phyloP scores from a whole-genome alignment of 2,113 vertebrate species.

The Burhinus bistriatus region DNA sequence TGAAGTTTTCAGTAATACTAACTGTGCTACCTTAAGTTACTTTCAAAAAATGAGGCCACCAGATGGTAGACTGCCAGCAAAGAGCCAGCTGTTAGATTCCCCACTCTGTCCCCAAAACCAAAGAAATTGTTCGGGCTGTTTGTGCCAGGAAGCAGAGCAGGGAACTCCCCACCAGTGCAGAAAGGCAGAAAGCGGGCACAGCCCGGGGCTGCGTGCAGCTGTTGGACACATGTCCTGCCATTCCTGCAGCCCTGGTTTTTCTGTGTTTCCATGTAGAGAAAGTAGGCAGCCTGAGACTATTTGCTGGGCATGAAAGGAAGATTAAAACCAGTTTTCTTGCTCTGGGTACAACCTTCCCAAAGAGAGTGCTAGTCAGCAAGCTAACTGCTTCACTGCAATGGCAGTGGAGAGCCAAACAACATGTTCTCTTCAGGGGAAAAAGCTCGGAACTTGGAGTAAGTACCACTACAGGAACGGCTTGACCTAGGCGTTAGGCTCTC shows the following conservation, averaged over 20 bases:
- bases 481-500: neutral
- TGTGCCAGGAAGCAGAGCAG: neutral
- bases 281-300: neutral
- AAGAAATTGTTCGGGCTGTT: neutral
- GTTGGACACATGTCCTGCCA: accelerated
- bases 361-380: neutral
- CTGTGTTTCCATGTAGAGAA: neutral
- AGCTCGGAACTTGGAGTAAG: neutral
- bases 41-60: neutral
- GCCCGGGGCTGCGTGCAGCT: neutral
- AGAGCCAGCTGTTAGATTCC: neutral
- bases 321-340: neutral
- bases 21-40: neutral
- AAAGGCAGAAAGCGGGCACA: neutral
- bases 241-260: neutral
- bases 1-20: neutral
- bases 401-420: accelerated
- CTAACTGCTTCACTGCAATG: neutral
- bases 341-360: neutral
- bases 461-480: neutral
- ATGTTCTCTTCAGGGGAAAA: neutral
- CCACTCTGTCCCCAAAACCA: neutral
- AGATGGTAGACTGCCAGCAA: neutral
- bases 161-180: accelerated
- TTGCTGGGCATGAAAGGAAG: neutral